phyloP scores from a whole-genome alignment of 2,113 vertebrate species.

The Zingel zingel region DNA sequence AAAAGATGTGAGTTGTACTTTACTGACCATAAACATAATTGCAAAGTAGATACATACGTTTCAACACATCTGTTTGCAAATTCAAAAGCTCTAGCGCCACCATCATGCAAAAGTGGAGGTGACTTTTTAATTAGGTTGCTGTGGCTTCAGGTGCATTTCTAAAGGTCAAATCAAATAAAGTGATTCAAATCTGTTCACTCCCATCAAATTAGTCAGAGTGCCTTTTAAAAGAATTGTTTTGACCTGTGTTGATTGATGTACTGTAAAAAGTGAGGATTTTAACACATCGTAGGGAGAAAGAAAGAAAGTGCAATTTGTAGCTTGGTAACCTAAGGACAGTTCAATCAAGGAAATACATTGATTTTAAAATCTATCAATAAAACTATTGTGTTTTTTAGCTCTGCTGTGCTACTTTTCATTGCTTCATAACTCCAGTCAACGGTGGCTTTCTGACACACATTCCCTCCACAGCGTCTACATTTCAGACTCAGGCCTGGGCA shows the following conservation, averaged over 20 bases:
- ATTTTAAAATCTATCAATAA: not conserved
- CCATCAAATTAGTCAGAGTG: not conserved
- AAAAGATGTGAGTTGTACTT: not conserved
- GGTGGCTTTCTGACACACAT: not conserved
- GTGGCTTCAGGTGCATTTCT: not conserved
- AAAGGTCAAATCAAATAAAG: not conserved
- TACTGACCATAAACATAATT: not conserved
- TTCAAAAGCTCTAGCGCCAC: not conserved
- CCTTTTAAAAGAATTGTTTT: not conserved
- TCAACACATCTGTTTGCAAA: not conserved
- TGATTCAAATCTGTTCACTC: not conserved
- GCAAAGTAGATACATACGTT: not conserved
- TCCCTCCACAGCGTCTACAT: constrained; percentile 22
- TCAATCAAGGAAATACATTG: not conserved
- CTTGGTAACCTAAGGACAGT: not conserved
- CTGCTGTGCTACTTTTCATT: not conserved
- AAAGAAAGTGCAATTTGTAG: not conserved
- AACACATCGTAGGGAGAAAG: not conserved
- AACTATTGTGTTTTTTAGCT: not conserved
- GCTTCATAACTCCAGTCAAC: not conserved
- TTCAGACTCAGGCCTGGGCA: constrained; percentile 34
- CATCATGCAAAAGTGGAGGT: not conserved
- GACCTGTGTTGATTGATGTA: not conserved
- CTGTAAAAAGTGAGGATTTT: not conserved
- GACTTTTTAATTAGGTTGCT: not conserved